These are phyloP conservation scores for Micrasema minimum DNA, from an alignment of 1,140 invertebrate species.

Conservation along the genomic window DNA sequence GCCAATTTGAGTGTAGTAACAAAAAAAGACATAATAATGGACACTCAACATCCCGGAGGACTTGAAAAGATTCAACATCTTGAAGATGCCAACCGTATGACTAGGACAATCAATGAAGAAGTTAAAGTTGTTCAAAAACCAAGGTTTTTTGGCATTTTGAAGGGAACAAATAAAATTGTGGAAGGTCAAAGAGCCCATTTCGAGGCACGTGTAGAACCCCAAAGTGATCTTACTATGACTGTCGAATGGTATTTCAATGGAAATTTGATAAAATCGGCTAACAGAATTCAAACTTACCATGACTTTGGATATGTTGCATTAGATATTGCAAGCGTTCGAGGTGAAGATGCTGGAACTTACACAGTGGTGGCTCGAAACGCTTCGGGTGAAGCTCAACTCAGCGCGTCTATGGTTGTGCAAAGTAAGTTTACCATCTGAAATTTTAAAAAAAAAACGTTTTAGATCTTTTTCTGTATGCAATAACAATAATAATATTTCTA, in stretches of 20 bases:
- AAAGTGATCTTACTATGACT: slow-evolving; percentile 87
- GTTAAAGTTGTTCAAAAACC: slow-evolving; percentile 80
- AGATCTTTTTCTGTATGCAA: too few species aligned
- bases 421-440: slow-evolving; percentile 75
- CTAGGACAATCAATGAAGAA: slow-evolving; percentile 76
- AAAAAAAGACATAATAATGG: slow-evolving; percentile 85
- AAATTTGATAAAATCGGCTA: slow-evolving; percentile 83
- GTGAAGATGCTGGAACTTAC: slow-evolving; percentile 88
- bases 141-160: slow-evolving; percentile 85
- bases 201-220: slow-evolving; percentile 93
- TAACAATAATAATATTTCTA: too few species aligned
- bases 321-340: slow-evolving; percentile 88
- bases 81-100: slow-evolving; percentile 83
- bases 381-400: slow-evolving; percentile 84
- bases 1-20: slow-evolving; percentile 89
- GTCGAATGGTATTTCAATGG: slow-evolving; percentile 95
- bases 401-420: slow-evolving; percentile 86
- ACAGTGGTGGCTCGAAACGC: slow-evolving; percentile 90
- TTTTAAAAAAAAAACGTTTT: too few species aligned
- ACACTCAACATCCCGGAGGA: slow-evolving; percentile 87
- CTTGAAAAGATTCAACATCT: slow-evolving; percentile 89
- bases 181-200: slow-evolving; percentile 97
- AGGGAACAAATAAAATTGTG: slow-evolving; percentile 92
- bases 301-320: slow-evolving; percentile 96
- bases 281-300: slow-evolving; percentile 90